Base-by-base conservation (phyloP, 2,888 invertebrate species). In the Tineola bisselliella region DNA sequence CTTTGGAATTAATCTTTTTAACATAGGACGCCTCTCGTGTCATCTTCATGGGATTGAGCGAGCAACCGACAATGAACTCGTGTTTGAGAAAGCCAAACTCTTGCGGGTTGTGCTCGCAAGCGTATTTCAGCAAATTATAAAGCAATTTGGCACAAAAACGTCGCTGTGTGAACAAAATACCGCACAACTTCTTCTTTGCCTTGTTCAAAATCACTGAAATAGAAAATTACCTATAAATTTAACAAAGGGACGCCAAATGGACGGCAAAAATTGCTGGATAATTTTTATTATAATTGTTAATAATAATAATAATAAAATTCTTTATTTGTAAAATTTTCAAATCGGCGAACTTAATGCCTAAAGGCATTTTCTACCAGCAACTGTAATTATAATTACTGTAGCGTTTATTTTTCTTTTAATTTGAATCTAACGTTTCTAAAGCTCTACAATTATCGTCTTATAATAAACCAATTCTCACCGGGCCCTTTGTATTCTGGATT, bases 111-210 rank as follows among this genome's bases (percentile, higher is more conserved):
- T 62, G 43, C 18, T 83, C 67, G 10, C 77, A 80, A 0, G 88
- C 88, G 0, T 84, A 77, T 62, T 90, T 87, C 4, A 95, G 67
- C 3, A 94, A 71, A 63, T 93, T 91, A 70, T 88, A 93, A 0
- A 97, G 68, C 8, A 93, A 87, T 77, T 93, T 93, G 0, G 95
- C 93, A 0, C 93, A 92, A 66, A 92, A 91, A 58, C 95, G 84
- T 65, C 92, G 87, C 67, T 91, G 81, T 0, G 93, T 92, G 74
- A 95, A 94, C 63, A 95, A 88, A 15, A 95, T 89, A 0, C 89
- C 90, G 60, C 91, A 92, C 10, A 94, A 75, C 6, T 87, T 81
- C 66, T 89, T 84, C 12, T 73, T 71, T 0, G 66, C 18, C 17
- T 62, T 67, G 63, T 87, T 87, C 0, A 76, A 38, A 6, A 10